These are phyloP conservation scores for Karalla daura DNA, from an alignment of 2,797 vertebrate species.

Conservation along the genomic window DNA sequence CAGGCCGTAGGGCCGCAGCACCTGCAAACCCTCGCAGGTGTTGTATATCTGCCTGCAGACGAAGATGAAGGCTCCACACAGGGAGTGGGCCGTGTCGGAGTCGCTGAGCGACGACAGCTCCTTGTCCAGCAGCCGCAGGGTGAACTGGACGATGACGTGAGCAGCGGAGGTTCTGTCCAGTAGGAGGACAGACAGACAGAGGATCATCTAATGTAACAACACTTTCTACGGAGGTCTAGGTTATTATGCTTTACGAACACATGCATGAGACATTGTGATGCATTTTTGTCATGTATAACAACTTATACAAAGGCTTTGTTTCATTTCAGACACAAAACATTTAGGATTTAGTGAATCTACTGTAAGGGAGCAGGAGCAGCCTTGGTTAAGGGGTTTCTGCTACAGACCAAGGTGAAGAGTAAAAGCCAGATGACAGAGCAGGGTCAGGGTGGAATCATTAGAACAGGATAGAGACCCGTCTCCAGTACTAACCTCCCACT, in stretches of 20 bases:
- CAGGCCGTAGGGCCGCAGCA: conserved; percentile 87
- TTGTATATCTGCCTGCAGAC: conserved; percentile 93
- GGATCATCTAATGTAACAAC: background rate
- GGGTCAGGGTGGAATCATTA: conserved; percentile 13
- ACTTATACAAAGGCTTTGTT: too few species aligned
- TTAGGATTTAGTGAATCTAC: too few species aligned
- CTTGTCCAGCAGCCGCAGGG: conserved; percentile 90
- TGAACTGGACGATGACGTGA: conserved; percentile 89
- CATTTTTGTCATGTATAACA: too few species aligned
- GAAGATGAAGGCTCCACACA: conserved; percentile 93
- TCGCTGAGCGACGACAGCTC: conserved; percentile 79
- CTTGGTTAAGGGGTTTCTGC: background rate
- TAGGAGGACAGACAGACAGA: conserved; percentile 1
- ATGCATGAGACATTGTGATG: too few species aligned
- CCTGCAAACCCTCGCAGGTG: conserved; percentile 92
- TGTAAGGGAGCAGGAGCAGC: background rate
- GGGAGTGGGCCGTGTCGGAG: conserved; percentile 70
- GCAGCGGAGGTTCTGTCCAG: conserved; percentile 85
- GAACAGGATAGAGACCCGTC: conserved; percentile 13
- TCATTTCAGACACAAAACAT: too few species aligned
- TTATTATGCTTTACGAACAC: too few species aligned
- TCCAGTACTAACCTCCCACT: background rate
- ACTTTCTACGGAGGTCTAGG: background rate
- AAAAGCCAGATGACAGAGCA: background rate
- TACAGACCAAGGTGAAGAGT: too few species aligned